phyloP scores from a whole-genome alignment of 2,797 vertebrate genomes.

The Helicolenus hilgendorfi region DNA sequence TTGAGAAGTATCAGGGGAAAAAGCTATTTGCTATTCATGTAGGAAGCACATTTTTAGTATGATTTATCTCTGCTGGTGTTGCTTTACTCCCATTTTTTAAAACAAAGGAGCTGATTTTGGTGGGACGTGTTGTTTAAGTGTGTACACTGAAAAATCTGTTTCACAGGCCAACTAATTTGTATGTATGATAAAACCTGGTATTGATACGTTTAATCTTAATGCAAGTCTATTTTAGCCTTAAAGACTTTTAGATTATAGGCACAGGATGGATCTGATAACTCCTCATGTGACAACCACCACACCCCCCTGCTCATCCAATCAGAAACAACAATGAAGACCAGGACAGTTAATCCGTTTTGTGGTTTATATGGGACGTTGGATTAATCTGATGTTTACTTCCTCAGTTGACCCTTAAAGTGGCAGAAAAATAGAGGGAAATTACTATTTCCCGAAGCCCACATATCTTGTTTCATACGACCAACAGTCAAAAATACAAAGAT shows the following conservation, averaged over 20 bases:
- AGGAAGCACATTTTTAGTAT: constrained; percentile 34
- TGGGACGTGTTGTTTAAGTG: not conserved
- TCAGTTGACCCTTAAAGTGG: not conserved
- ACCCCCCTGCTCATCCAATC: constrained; percentile 15
- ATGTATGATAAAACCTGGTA: not conserved
- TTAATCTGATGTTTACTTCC: not conserved
- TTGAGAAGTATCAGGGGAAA: constrained; percentile 42
- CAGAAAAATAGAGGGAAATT: not conserved
- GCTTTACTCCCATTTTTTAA: constrained; percentile 26
- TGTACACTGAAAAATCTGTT: not conserved
- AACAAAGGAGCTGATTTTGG: not conserved
- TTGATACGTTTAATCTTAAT: not conserved
- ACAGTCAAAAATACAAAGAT: not conserved
- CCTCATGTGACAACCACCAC: constrained; percentile 22
- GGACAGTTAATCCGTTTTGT: not conserved
- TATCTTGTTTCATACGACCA: not conserved
- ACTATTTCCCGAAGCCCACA: not conserved
- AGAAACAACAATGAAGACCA: not conserved
- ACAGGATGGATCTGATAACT: not conserved
- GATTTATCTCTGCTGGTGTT: constrained; percentile 38
- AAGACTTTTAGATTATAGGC: not conserved
- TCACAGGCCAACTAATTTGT: not conserved
- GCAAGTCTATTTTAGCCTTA: constrained; percentile 15
- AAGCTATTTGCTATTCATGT: constrained; percentile 37
- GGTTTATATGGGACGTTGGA: not conserved